Evolutionary conservation across 2,113 vertebrate genomes (phyloP).

Genomic region (Trichomycterus rosablanca): DNA sequence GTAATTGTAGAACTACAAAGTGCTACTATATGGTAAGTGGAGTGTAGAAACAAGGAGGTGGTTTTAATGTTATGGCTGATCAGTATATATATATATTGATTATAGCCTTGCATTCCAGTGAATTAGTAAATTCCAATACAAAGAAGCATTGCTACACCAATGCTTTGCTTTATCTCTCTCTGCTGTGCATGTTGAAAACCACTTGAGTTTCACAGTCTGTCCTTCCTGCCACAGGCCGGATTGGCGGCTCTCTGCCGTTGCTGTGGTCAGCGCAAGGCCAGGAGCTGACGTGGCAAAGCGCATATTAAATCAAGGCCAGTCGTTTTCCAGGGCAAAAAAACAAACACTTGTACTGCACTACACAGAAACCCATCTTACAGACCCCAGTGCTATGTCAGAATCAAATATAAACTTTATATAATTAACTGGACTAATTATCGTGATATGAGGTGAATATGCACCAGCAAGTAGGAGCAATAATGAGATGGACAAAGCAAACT

Average conservation of each 20-base stretch:
- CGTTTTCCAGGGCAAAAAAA: slow-evolving; percentile 28
- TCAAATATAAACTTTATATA: slow-evolving; percentile 9
- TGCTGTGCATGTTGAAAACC: no score
- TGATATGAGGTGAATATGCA: neutral
- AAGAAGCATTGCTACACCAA: no score
- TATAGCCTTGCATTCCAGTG: no score
- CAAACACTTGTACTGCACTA: neutral
- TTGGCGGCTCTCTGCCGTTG: slow-evolving; percentile 50
- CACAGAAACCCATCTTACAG: slow-evolving; percentile 17
- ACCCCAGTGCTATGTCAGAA: neutral
- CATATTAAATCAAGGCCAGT: slow-evolving; percentile 41
- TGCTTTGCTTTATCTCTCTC: no score
- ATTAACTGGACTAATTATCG: neutral
- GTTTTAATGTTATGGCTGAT: no score
- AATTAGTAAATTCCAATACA: no score
- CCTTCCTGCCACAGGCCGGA: slow-evolving; percentile 44
- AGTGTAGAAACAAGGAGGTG: no score
- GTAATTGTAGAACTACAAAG: no score
- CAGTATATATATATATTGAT: no score
- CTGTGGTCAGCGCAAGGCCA: slow-evolving; percentile 56
- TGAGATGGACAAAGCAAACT: neutral
- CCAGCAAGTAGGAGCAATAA: neutral
- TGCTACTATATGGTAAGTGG: no score
- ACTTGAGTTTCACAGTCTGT: slow-evolving; percentile 36
- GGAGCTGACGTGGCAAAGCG: slow-evolving; percentile 61